Evolutionary conservation across 2,797 vertebrate species (phyloP), one percentile per base, ranked within the genome.

Genomic region (Ammospiza maritima): DNA sequence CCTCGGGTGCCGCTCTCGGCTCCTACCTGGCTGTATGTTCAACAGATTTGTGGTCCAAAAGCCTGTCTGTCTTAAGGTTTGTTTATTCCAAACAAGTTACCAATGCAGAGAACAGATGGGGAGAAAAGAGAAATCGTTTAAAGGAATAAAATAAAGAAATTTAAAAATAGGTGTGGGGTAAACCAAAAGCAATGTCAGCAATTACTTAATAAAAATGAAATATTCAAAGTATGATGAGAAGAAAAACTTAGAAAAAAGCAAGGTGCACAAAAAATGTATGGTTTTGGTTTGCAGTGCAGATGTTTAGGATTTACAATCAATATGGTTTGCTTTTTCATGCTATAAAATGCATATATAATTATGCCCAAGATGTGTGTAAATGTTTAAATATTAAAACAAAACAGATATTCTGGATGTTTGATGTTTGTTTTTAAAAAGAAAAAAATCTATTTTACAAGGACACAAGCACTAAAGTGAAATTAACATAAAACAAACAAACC

Each of bases 311-410:
- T 97, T 96, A 97, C 78, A 93, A 95, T 97, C 93, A 97, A 91
- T 95, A 95, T 90, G 85, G 91, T 85, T 96, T 27, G 10, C 75
- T 92, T 92, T 97, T 93, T 94, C 85, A 78, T 93, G 93, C 92
- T 85, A 94, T 96, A 88, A 97, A 97, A 95, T 92, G 75, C 83
- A 76, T 90, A 94, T 34, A 92, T 86, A 95, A 92, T 96, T 96
- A 96, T 96, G 76, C 86, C 77, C 88, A 93, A 58, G 86, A 94
- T 90, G 65, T 92, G 74, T 80, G 66, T 92, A 92, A 94, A 97
- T 91, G 85, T 95, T 97, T 96, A 96, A 97, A 96, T 94, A 97
- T 96, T 94, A 95, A 97, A 97, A 88, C 92, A 94, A 97, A 93
- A 91, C 83, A 96, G 54, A 90, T 88, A 96, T 72, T 95, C 75